phyloP scores from a whole-genome alignment of 2,113 vertebrate genomes.

The Abramis brama region DNA sequence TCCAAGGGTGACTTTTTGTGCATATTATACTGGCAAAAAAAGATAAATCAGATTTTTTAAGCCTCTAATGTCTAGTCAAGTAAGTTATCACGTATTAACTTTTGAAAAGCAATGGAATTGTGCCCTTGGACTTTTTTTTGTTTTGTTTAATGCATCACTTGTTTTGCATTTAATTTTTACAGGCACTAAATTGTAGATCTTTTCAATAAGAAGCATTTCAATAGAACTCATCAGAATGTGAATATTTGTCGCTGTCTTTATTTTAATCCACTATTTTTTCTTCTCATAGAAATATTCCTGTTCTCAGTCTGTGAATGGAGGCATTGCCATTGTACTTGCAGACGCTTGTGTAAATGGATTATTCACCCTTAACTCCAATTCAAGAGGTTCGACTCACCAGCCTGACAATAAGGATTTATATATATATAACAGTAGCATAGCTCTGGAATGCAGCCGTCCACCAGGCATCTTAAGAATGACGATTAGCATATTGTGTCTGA shows the following conservation, averaged over 20 bases:
- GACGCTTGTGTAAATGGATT: slow-evolving; percentile 49
- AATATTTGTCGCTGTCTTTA: neutral
- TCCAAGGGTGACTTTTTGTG: slow-evolving; percentile 73
- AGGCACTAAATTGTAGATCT: neutral
- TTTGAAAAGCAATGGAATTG: slow-evolving; percentile 36
- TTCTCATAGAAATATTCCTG: slow-evolving; percentile 1
- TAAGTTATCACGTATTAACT: slow-evolving; percentile 62
- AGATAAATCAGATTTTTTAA: slow-evolving; percentile 57
- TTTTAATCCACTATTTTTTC: neutral
- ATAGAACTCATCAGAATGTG: neutral
- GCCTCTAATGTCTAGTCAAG: slow-evolving; percentile 16
- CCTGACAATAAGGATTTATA: slow-evolving; percentile 29
- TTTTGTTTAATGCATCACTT: neutral
- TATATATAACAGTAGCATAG: slow-evolving; percentile 36
- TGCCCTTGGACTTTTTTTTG: neutral
- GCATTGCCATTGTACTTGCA: neutral
- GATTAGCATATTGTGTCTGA: slow-evolving; percentile 62
- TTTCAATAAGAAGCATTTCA: neutral
- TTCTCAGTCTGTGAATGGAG: slow-evolving; percentile 14
- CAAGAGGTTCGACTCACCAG: slow-evolving; percentile 5
- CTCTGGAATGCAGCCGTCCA: slow-evolving; percentile 52
- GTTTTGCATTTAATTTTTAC: neutral
- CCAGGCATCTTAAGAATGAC: slow-evolving; percentile 45
- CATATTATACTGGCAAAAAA: slow-evolving; percentile 71
- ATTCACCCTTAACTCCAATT: slow-evolving; percentile 41